Conservation (phyloP, 2,888 invertebrate genomes). For the Eucera pruinosa region DNA sequence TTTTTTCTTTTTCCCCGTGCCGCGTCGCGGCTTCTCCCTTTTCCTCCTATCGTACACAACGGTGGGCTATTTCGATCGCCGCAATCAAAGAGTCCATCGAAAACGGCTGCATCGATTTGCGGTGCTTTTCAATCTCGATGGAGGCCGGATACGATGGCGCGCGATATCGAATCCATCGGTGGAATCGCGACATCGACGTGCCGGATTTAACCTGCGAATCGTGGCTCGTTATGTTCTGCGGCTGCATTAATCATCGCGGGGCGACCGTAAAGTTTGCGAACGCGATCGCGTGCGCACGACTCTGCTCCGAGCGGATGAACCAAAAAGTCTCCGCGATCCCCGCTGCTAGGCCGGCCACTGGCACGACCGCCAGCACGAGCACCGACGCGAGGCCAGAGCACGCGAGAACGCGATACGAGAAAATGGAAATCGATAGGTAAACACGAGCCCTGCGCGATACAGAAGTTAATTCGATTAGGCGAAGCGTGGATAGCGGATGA, state of each 20-base stretch:
- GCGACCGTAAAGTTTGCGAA: not conserved
- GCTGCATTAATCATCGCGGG: conserved; percentile 23
- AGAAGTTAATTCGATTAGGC: conserved; percentile 52
- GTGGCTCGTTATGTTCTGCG: not conserved
- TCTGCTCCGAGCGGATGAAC: not conserved
- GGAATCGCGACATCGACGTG: not conserved
- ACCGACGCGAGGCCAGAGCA: too few relatives aligned
- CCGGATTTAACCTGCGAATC: not conserved
- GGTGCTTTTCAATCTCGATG: not conserved
- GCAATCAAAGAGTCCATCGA: not conserved
- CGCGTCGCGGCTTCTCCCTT: not conserved
- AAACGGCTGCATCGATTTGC: not conserved
- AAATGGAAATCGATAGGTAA: conserved; percentile 36
- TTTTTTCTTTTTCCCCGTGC: too few relatives aligned
- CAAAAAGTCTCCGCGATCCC: not conserved
- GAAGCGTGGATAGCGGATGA: conserved; percentile 19
- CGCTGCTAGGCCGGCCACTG: too few relatives aligned
- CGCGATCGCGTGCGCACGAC: conserved; percentile 17
- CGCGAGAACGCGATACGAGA: conserved; percentile 8
- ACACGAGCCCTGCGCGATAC: conserved; percentile 9
- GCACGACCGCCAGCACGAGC: too few relatives aligned
- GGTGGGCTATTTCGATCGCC: not conserved
- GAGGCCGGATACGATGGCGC: not conserved
- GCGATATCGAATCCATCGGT: not conserved
- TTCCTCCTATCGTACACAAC: not conserved